Evolutionary conservation across 2,888 invertebrate genomes (phyloP), one percentile per base, ranked within the genome.

Genomic region (Biston stratarius): DNA sequence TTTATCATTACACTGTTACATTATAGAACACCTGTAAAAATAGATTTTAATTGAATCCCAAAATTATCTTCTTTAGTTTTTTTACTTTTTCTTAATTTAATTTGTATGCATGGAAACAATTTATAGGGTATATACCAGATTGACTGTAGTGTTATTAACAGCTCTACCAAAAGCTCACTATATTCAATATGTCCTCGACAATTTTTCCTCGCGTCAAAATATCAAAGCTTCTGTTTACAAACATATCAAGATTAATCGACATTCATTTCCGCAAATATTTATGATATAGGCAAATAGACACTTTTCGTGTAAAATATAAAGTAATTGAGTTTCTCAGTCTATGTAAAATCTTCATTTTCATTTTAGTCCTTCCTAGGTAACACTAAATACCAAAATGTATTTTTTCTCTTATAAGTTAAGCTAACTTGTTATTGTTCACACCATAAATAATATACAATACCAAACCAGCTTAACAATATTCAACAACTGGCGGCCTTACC

Each of bases 141-240:
- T 24, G 24, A 24, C 1, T 3, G 24, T 11, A 8, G n/a, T 34
- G 38, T 14, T 40, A 14, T 6, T 9, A 15, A 15, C 38, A n/a
- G 38, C 15, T 53, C 6, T 53, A 15, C 11, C 24, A 11, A 40
- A 40, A n/a, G n/a, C 14, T 10, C 5, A 38, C 10, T 10, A 53
- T 6, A 40, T 40, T 33, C 34, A 36, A 44, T 33, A 12, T 10
- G 49, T 59, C 53, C 48, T 55, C 53, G 42, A 47, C 34, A 10
- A 47, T 48, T 59, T 40, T 53, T 52, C 59, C 34, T 15, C 15
- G 33, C 47, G 38, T 59, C 59, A 48, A 47, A 58, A 55, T 64
- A 64, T 53, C 15, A 48, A 48, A 55, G 11, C 38, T 52, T 33
- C 40, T 64, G 64, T 64, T 64, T 55, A 60, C 53, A 64, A 59